Evolutionary conservation across 2,888 invertebrate genomes (phyloP).

Genomic region (Microctonus hyperodae): DNA sequence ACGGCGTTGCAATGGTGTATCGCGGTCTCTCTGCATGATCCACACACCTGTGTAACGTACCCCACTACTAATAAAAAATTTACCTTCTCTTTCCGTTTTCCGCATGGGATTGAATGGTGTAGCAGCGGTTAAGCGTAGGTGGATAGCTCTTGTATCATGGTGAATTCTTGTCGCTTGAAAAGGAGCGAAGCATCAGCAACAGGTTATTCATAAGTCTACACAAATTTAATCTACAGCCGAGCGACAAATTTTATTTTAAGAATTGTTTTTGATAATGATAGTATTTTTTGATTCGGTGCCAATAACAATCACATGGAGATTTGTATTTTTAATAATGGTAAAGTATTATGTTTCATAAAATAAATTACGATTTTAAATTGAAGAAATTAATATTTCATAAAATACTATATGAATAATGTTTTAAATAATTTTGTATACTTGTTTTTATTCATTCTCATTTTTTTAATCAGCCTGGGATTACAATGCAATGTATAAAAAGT

Average conservation of each 20-base stretch:
- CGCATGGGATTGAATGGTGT: neutral
- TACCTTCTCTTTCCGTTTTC: constrained; percentile 28
- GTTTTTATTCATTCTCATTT: constrained; percentile 28
- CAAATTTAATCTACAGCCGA: neutral
- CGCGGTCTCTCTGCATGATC: constrained; percentile 43
- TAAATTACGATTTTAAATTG: no score
- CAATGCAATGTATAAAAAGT: constrained; percentile 43
- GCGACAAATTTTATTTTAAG: no score
- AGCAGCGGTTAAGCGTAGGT: neutral
- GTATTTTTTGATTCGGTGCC: no score
- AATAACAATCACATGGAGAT: no score
- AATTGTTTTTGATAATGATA: no score
- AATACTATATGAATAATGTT: neutral
- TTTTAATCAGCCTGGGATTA: constrained; percentile 39
- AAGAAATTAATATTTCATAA: no score
- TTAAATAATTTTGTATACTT: neutral
- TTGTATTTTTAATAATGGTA: no score
- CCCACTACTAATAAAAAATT: constrained; percentile 32
- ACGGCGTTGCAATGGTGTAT: constrained; percentile 46
- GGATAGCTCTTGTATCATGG: neutral
- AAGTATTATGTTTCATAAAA: no score
- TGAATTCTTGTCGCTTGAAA: neutral
- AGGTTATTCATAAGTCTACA: neutral
- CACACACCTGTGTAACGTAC: constrained; percentile 56
- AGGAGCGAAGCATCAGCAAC: neutral